phyloP scores from a whole-genome alignment of 2,888 invertebrate species.

The Hedychridium roseum region DNA sequence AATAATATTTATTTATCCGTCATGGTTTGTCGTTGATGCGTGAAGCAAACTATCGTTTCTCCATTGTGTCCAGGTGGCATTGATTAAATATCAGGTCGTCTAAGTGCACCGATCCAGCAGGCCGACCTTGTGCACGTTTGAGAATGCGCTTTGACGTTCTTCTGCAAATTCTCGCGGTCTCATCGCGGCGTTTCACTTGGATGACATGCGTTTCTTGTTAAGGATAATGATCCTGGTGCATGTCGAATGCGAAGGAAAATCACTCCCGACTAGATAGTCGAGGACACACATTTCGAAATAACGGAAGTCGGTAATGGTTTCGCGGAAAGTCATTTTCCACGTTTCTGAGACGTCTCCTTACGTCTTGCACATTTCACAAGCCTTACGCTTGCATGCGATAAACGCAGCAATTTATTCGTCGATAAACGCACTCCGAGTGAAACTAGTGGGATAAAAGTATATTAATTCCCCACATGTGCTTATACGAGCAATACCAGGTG shows the following conservation, averaged over 20 bases:
- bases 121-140: slow-evolving; percentile 12
- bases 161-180: background rate
- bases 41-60: no score
- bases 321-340: slow-evolving; percentile 52
- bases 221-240: slow-evolving; percentile 42
- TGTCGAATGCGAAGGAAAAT: slow-evolving; percentile 29
- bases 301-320: slow-evolving; percentile 51
- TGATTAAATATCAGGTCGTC: no score
- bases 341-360: slow-evolving; percentile 28
- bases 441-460: no score
- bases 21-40: no score
- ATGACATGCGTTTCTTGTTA: slow-evolving; percentile 30
- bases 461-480: no score
- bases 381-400: no score
- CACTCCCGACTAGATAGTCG: slow-evolving; percentile 11
- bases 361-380: no score
- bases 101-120: no score
- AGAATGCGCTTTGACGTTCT: slow-evolving; percentile 1
- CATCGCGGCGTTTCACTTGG: slow-evolving; percentile 15
- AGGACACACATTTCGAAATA: slow-evolving; percentile 38
- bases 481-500: no score
- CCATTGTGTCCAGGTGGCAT: no score
- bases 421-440: no score
- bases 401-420: background rate
- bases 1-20: no score